Evolutionary conservation across 2,797 vertebrate species (phyloP), one percentile per base, ranked within the genome.

Genomic region (Kryptopterus vitreolus): DNA sequence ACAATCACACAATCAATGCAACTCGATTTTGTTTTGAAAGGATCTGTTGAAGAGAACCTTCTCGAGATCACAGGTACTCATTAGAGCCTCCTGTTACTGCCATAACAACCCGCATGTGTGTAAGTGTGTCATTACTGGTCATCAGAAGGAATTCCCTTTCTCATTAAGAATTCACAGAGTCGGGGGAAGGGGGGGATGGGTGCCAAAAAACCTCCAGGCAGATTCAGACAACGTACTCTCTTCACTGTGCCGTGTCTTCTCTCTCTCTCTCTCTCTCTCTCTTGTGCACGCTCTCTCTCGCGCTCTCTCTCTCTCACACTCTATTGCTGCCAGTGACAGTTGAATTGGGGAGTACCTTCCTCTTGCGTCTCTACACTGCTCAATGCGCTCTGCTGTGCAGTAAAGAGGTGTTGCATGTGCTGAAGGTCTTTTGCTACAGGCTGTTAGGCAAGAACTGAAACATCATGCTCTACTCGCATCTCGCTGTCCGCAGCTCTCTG

Each of bases 71-170:
- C n/a, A 22, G 24, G 73, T 78, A 43, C 73, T 77, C 70, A 82
- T 85, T 76, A 82, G 58, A 69, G 74, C 46, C 50, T 82, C 20
- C 31, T 63, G 76, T 82, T 79, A 76, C 80, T 78, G 63, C 66
- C 58, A 80, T 65, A 80, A 75, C 76, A 78, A 69, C 52, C 52
- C 79, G 69, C 46, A 66, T 78, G 79, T 82, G 73, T 68, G 65
- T 81, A 78, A 83, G 79, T 77, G 71, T 87, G 89, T 81, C 83
- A 85, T 85, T 85, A 78, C 69, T 85, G 82, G 81, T 83, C 79
- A 72, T 83, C 76, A 80, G 79, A 81, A 85, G 86, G 86, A 87
- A 84, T 87, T 84, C 86, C 84, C 86, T 87, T 72, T 84, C 80
- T 84, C 76, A 78, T 81, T 81, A 83, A 84, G 77, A 79, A 85